Conservation (phyloP, 2,113 vertebrate genomes). For the Pholis gunnellus region DNA sequence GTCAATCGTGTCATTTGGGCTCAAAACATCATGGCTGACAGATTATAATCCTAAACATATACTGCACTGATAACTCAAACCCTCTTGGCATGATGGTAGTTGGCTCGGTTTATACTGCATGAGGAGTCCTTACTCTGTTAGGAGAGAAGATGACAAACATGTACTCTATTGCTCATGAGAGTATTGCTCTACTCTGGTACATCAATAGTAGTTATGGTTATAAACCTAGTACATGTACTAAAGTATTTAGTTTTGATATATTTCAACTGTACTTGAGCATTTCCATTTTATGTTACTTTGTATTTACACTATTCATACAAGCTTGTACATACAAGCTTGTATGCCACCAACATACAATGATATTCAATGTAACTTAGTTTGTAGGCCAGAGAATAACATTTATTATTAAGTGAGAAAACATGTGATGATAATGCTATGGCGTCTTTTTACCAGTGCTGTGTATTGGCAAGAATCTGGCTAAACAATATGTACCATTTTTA, state of each 20-base stretch:
- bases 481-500: neutral
- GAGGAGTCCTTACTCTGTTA: neutral
- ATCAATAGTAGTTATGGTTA: neutral
- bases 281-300: neutral
- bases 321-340: neutral
- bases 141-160: conserved; percentile 9
- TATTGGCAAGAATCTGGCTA: neutral
- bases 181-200: neutral
- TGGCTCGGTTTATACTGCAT: neutral
- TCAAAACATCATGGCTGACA: conserved; percentile 50
- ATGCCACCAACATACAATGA: neutral
- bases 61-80: conserved; percentile 11
- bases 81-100: neutral
- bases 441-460: neutral
- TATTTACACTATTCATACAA: neutral
- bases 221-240: neutral
- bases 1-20: conserved; percentile 50
- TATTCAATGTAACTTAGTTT: neutral
- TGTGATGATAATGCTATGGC: neutral
- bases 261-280: neutral
- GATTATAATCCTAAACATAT: conserved; percentile 43
- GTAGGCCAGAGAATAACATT: neutral
- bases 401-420: neutral
- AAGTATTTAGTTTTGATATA: neutral
- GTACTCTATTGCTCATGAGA: neutral